Evolutionary conservation across 2,888 invertebrate genomes (phyloP), one percentile per base, ranked within the genome.

Genomic region (Peribatodes rhomboidaria): DNA sequence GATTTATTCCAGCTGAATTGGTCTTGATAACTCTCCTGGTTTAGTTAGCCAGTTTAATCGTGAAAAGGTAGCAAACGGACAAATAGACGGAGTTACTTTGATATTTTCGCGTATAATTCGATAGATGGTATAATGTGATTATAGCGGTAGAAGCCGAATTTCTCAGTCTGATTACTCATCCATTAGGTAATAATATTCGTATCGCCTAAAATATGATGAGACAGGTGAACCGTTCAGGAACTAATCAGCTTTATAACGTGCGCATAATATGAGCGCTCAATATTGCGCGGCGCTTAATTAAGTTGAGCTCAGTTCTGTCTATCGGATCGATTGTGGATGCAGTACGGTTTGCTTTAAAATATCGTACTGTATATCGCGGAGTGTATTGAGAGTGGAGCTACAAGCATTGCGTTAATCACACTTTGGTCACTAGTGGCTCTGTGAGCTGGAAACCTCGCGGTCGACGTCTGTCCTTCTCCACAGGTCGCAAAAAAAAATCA

Each of bases 251-350:
- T 14, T 37, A 33, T 42, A 62, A 54, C 31, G 58, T 31, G 22
- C 18, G 22, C 27, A 14, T 57, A 41, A 54, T 56, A 58, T 47
- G 47, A 42, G 46, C 53, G 27, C 39, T 57, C 46, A 14, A 61
- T 61, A 62, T 59, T 20, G 27, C 13, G 49, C 37, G 22, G 20
- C 47, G 42, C 54, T 67, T 71, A 67, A 69, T 71, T 68, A 66
- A 67, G 50, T 41, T 20, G 13, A 41, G 65, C 50, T 53, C 18
- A 20, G 20, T 20, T 44, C 59, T 56, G 18, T 56, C 65, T 64
- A 61, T 69, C 69, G 58, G 49, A 58, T 65, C 65, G 64, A 62
- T 65, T 71, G 67, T 64, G 65, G 62, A 61, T 65, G 50, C 67
- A 71, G 67, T 33, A n/a, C 39, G 54, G 55, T 20, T 61, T 27